Evolutionary conservation across 2,113 vertebrate genomes (phyloP).

Genomic region (Platichthys flesus): DNA sequence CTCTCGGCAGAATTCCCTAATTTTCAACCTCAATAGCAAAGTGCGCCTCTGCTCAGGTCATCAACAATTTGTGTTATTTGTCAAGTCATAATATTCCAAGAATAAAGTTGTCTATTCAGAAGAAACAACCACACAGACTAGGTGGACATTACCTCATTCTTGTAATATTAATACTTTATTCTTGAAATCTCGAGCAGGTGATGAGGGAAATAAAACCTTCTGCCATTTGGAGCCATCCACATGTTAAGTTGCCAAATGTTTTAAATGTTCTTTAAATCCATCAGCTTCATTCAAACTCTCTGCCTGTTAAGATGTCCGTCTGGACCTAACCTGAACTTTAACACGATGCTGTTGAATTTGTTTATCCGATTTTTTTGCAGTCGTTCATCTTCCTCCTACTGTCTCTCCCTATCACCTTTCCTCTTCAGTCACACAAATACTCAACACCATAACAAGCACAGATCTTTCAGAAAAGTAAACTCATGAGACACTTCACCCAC

Average conservation of each 20-base stretch:
- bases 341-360: slow-evolving; percentile 13
- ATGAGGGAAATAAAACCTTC: not conserved
- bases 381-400: not conserved
- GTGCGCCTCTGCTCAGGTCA: no score
- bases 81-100: no score
- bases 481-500: slow-evolving; percentile 11
- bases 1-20: no score
- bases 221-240: no score
- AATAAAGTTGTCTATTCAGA: no score
- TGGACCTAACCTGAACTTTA: slow-evolving; percentile 42
- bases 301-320: slow-evolving; percentile 15
- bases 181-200: not conserved
- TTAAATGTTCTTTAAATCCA: no score
- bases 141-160: no score
- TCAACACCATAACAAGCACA: slow-evolving; percentile 51
- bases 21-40: no score
- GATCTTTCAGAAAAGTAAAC: slow-evolving; percentile 9
- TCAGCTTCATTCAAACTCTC: slow-evolving; percentile 5
- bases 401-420: slow-evolving; percentile 16
- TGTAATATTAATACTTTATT: no score
- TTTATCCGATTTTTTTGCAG: slow-evolving; percentile 6
- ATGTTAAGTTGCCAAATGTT: no score
- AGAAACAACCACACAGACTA: no score
- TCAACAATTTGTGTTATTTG: no score
- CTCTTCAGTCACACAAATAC: not conserved